Conservation (phyloP, 2,113 vertebrate species). For the Dromaius novaehollandiae region DNA sequence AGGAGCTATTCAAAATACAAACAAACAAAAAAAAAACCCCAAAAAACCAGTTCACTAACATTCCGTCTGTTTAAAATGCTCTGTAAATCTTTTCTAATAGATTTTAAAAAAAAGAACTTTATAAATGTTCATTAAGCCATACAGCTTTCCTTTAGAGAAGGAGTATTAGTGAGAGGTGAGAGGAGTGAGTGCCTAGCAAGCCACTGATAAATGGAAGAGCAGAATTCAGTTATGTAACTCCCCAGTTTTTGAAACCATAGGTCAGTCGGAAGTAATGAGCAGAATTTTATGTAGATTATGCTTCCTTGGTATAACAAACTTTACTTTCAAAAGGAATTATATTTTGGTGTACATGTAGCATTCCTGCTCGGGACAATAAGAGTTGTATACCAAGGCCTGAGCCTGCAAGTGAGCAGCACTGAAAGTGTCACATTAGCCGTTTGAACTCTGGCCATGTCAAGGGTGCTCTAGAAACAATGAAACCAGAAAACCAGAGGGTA, state of each 20-base stretch:
- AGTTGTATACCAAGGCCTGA: not conserved
- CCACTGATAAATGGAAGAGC: not conserved
- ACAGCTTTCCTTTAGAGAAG: not conserved
- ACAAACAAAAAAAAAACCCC: not conserved
- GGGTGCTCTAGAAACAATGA: not conserved
- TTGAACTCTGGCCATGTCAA: not conserved
- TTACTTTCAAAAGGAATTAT: not conserved
- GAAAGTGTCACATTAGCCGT: not conserved
- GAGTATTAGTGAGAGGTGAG: not conserved
- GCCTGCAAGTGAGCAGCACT: not conserved
- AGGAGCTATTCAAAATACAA: not conserved
- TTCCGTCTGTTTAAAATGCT: not conserved
- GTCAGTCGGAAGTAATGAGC: not conserved
- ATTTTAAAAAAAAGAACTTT: not conserved
- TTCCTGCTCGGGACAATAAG: not conserved
- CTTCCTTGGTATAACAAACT: not conserved
- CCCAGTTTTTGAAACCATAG: not conserved
- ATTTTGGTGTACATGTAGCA: not conserved
- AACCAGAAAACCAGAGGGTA: not conserved
- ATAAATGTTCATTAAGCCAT: not conserved
- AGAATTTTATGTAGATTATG: not conserved
- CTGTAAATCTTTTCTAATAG: not conserved
- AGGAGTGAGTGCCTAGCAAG: not conserved
- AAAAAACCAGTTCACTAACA: not conserved
- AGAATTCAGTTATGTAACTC: not conserved